phyloP scores from a whole-genome alignment of 2,888 invertebrate genomes.

The Microctonus brassicae region DNA sequence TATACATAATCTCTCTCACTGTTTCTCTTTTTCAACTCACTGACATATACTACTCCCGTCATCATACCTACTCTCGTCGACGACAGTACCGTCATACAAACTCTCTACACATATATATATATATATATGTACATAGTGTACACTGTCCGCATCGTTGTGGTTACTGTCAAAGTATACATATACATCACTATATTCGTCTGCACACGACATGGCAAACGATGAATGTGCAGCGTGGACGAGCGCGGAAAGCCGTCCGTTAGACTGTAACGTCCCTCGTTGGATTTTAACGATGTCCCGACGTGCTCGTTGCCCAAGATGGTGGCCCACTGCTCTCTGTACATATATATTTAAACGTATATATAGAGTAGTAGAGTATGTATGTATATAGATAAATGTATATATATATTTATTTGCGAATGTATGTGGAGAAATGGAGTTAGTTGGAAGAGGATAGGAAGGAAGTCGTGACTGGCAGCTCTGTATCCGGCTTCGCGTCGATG shows the following conservation, averaged over 20 bases:
- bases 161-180: conserved; percentile 14
- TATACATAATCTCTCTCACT: no score
- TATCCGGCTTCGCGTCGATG: conserved; percentile 25
- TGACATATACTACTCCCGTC: neutral
- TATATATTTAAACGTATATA: no score
- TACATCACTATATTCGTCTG: neutral
- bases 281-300: conserved; percentile 19
- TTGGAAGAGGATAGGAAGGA: conserved; percentile 21
- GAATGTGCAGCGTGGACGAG: conserved; percentile 8
- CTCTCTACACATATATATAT: neutral
- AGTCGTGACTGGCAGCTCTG: conserved; percentile 28
- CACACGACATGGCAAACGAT: neutral
- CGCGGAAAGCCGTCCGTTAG: conserved; percentile 9
- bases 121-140: neutral
- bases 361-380: no score
- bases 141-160: conserved; percentile 21
- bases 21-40: no score
- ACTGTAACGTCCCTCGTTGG: conserved; percentile 14
- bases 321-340: neutral
- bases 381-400: neutral
- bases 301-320: conserved; percentile 22
- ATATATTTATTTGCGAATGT: no score
- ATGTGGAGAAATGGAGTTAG: neutral
- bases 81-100: neutral
- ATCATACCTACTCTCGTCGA: neutral